Conservation (phyloP, 1,140 invertebrate species). For the Teleopsis dalmanni region DNA sequence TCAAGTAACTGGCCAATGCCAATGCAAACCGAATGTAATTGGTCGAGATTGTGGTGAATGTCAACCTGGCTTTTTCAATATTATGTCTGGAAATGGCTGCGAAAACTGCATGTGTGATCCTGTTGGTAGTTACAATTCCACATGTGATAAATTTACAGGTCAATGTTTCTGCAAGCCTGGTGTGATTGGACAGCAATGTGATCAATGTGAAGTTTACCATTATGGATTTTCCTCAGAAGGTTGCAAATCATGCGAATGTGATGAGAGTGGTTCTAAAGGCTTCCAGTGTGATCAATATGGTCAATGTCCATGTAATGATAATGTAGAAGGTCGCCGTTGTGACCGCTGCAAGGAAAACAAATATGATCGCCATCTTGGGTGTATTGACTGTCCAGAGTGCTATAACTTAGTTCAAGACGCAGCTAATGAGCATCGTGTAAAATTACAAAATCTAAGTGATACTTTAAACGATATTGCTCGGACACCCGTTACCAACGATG, state of each 20-base stretch:
- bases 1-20: slow-evolving; percentile 78
- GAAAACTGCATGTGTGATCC: slow-evolving; percentile 77
- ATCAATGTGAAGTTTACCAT: slow-evolving; percentile 74
- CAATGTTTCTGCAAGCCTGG: slow-evolving; percentile 82
- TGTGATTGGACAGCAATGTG: slow-evolving; percentile 75
- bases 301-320: slow-evolving; percentile 83
- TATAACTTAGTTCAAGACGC: slow-evolving; percentile 89
- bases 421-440: slow-evolving; percentile 69
- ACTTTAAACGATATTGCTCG: slow-evolving; percentile 53
- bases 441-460: slow-evolving; percentile 62
- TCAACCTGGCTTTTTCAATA: slow-evolving; percentile 71
- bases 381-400: slow-evolving; percentile 83
- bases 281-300: slow-evolving; percentile 76
- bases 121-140: slow-evolving; percentile 74
- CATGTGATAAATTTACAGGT: slow-evolving; percentile 72
- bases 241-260: slow-evolving; percentile 81
- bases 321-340: slow-evolving; percentile 85
- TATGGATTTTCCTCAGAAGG: slow-evolving; percentile 85
- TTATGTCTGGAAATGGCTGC: slow-evolving; percentile 77
- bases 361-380: slow-evolving; percentile 74
- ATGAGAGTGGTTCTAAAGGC: slow-evolving; percentile 74
- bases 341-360: slow-evolving; percentile 92
- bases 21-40: slow-evolving; percentile 77
- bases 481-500: slow-evolving; percentile 77
- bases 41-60: slow-evolving; percentile 86